phyloP scores from a whole-genome alignment of 2,888 invertebrate genomes.

The Rapana venosa region DNA sequence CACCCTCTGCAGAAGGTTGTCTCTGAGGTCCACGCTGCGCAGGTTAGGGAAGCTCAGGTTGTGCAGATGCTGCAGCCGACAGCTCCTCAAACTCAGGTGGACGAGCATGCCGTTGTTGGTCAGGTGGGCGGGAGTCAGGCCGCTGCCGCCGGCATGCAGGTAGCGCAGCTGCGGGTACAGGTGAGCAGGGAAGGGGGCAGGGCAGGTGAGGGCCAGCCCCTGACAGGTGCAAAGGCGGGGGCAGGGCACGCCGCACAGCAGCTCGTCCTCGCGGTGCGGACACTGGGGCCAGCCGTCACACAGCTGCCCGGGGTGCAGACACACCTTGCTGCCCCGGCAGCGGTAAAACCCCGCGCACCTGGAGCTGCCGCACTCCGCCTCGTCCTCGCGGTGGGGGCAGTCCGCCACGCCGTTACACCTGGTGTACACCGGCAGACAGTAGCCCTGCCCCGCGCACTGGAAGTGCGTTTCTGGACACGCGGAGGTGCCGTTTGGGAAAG shows the following conservation, averaged over 20 bases:
- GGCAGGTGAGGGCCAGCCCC: constrained; percentile 2
- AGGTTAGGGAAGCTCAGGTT: constrained; percentile 12
- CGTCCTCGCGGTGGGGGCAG: neutral
- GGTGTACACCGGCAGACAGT: neutral
- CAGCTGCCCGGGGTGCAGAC: constrained; percentile 2
- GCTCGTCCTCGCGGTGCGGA: neutral
- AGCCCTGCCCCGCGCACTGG: neutral
- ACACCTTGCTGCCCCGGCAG: neutral
- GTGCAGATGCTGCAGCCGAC: neutral
- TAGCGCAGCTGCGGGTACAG: neutral
- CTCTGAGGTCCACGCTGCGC: neutral
- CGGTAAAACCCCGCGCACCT: neutral
- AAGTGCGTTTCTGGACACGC: constrained; percentile 10
- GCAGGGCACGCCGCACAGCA: neutral
- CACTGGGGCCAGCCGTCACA: constrained; percentile 11
- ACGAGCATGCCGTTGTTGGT: neutral
- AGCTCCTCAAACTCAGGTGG: neutral
- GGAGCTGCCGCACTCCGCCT: neutral
- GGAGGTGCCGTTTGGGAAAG: too few species aligned
- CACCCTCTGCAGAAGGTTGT: neutral
- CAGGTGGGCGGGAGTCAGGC: neutral
- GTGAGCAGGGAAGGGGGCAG: neutral
- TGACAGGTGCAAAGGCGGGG: neutral
- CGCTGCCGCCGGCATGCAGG: constrained; percentile 1
- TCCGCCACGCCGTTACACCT: constrained; percentile 8